Conservation (phyloP, 1,140 invertebrate genomes). For the Drosophila orena region DNA sequence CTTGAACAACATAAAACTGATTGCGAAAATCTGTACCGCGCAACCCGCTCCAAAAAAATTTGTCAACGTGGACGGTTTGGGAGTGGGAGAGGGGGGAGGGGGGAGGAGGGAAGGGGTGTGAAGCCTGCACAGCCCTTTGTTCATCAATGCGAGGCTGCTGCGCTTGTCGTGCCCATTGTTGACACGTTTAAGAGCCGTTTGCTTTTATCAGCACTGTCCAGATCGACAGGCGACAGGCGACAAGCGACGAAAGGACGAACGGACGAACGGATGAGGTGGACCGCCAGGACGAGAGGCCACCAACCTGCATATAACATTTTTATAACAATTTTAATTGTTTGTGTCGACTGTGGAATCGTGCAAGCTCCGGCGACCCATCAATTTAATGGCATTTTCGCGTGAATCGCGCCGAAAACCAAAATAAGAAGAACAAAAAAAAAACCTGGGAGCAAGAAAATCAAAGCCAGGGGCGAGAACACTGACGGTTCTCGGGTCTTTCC, state of each 20-base stretch:
- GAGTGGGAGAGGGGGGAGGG: too few species aligned
- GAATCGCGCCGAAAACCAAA: slow-evolving; percentile 30
- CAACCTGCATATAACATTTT: slow-evolving; percentile 78
- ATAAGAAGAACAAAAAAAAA: slow-evolving; percentile 1
- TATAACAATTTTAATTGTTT: slow-evolving; percentile 83
- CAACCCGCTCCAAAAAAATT: slow-evolving; percentile 52
- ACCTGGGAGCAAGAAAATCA: slow-evolving; percentile 50
- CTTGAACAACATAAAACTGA: slow-evolving; percentile 81
- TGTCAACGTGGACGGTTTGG: slow-evolving; percentile 5
- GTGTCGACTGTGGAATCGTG: slow-evolving; percentile 71
- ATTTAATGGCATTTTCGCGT: slow-evolving; percentile 81
- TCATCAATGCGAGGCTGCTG: slow-evolving; percentile 70
- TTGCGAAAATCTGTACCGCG: slow-evolving; percentile 75
- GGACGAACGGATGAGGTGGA: slow-evolving; percentile 1
- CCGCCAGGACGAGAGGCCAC: slow-evolving; percentile 1
- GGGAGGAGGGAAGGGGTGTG: not conserved
- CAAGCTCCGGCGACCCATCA: slow-evolving; percentile 59
- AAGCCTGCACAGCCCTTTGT: slow-evolving; percentile 51
- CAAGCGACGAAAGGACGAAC: not conserved
- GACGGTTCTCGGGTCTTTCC: slow-evolving; percentile 1
- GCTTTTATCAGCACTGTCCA: slow-evolving; percentile 74
- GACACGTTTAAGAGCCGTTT: slow-evolving; percentile 82
- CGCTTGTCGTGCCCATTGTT: slow-evolving; percentile 77
- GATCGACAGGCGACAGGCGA: slow-evolving; percentile 48
- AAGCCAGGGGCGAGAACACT: slow-evolving; percentile 48